phyloP scores from a whole-genome alignment of 2,797 vertebrate species.

The Chelon auratus region DNA sequence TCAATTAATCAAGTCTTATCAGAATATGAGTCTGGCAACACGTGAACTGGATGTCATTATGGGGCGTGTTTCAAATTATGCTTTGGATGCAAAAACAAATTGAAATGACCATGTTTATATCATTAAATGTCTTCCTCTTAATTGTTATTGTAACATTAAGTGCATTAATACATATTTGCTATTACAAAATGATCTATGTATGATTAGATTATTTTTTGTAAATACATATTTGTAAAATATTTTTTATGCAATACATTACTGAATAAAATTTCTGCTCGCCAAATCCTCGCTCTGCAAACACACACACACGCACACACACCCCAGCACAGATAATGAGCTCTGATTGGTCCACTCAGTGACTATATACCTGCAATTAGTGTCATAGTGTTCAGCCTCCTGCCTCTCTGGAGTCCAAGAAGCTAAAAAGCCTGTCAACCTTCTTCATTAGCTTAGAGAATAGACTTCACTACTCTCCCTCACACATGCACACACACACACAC shows the following conservation, averaged over 20 bases:
- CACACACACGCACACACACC: conserved; percentile 3
- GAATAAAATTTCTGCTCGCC: background rate
- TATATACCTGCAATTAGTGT: conserved; percentile 67
- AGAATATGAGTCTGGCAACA: too few relatives aligned
- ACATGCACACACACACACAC: conserved; percentile 7
- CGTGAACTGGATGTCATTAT: too few relatives aligned
- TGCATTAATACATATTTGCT: too few relatives aligned
- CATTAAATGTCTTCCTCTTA: too few relatives aligned
- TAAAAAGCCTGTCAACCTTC: conserved; percentile 58
- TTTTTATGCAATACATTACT: background rate
- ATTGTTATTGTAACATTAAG: too few relatives aligned
- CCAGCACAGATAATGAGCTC: conserved; percentile 50
- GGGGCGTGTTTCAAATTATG: too few relatives aligned
- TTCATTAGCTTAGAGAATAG: conserved; percentile 59
- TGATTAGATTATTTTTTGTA: background rate
- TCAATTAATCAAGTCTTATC: too few relatives aligned
- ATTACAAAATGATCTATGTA: too few relatives aligned
- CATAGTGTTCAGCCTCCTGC: conserved; percentile 45
- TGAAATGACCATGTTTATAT: too few relatives aligned
- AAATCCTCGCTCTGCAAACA: background rate
- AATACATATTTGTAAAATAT: too few relatives aligned
- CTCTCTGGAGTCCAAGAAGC: conserved; percentile 47
- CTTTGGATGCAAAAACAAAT: too few relatives aligned
- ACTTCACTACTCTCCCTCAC: conserved; percentile 1
- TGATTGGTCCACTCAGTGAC: conserved; percentile 66